These are phyloP conservation scores for Propithecus perrieri DNA, from an alignment of 2,797 vertebrate genomes.

Conservation along the genomic window DNA sequence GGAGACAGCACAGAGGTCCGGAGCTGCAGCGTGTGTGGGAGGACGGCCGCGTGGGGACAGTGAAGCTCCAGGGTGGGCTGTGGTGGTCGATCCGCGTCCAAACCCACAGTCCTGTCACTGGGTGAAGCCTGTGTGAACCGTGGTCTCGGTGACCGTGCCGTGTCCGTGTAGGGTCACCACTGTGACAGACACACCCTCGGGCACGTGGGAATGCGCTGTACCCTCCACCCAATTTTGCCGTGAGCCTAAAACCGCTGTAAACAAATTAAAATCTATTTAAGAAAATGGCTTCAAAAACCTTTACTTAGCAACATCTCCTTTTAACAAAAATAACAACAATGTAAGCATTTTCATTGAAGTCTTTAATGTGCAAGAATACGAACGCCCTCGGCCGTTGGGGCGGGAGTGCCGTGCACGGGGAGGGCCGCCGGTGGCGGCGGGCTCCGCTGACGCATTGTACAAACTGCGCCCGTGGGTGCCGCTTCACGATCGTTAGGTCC, in stretches of 20 bases:
- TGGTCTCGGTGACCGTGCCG: background rate
- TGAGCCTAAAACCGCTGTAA: background rate
- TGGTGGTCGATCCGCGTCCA: background rate
- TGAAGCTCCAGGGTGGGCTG: background rate
- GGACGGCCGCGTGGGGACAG: background rate
- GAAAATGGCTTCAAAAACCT: background rate
- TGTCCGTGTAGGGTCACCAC: fast-evolving
- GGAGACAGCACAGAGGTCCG: too few species aligned
- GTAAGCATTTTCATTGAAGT: slow-evolving; percentile 81
- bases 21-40: background rate
- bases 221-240: background rate
- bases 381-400: slow-evolving; percentile 81
- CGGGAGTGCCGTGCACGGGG: slow-evolving; percentile 83
- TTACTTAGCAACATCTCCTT: background rate
- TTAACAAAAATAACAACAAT: slow-evolving; percentile 63
- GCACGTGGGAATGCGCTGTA: background rate
- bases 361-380: slow-evolving; percentile 86
- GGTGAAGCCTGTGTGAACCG: background rate
- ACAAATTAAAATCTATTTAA: background rate
- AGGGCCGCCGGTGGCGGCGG: slow-evolving; percentile 80
- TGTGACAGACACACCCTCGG: too few species aligned
- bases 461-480: slow-evolving; percentile 87
- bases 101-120: background rate
- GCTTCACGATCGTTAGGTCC: slow-evolving; percentile 87
- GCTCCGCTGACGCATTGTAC: slow-evolving; percentile 83